phyloP scores from a whole-genome alignment of 2,113 vertebrate species.

The Sylvietta virens region DNA sequence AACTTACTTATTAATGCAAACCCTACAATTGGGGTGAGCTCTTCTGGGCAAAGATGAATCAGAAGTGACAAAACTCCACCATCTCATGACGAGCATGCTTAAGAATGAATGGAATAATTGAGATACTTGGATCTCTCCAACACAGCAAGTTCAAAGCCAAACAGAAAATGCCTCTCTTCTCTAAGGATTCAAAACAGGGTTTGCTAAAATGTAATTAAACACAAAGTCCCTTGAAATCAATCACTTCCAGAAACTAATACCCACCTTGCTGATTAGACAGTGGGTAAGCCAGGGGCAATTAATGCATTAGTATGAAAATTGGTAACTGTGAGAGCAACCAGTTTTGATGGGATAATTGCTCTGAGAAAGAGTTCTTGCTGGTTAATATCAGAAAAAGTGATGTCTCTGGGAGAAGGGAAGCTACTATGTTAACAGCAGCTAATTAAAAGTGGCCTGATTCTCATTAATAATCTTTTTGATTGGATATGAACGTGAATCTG shows the following conservation, averaged over 20 bases:
- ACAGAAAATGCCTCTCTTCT: slow-evolving; percentile 47
- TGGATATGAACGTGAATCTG: background rate
- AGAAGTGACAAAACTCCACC: slow-evolving; percentile 34
- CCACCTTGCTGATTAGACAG: slow-evolving; percentile 66
- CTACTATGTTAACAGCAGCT: background rate
- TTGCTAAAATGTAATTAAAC: slow-evolving; percentile 73
- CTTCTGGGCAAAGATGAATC: slow-evolving; percentile 50
- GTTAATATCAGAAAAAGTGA: background rate
- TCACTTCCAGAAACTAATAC: slow-evolving; percentile 68
- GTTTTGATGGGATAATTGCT: slow-evolving; percentile 50
- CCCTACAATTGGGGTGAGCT: slow-evolving; percentile 48
- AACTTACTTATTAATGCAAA: slow-evolving; percentile 51
- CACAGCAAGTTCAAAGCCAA: slow-evolving; percentile 54
- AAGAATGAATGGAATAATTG: slow-evolving; percentile 54
- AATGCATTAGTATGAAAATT: slow-evolving; percentile 35
- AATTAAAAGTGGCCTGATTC: slow-evolving; percentile 58
- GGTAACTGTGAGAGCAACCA: slow-evolving; percentile 7
- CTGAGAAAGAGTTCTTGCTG: background rate
- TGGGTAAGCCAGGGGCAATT: slow-evolving; percentile 64
- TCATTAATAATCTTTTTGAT: background rate
- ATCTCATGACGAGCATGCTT: background rate
- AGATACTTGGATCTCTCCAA: slow-evolving; percentile 42
- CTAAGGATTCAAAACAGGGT: slow-evolving; percentile 63
- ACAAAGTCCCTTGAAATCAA: slow-evolving; percentile 74
- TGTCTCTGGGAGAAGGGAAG: background rate